Conservation (phyloP, 2,113 vertebrate genomes). For the Dermatemys mawii region DNA sequence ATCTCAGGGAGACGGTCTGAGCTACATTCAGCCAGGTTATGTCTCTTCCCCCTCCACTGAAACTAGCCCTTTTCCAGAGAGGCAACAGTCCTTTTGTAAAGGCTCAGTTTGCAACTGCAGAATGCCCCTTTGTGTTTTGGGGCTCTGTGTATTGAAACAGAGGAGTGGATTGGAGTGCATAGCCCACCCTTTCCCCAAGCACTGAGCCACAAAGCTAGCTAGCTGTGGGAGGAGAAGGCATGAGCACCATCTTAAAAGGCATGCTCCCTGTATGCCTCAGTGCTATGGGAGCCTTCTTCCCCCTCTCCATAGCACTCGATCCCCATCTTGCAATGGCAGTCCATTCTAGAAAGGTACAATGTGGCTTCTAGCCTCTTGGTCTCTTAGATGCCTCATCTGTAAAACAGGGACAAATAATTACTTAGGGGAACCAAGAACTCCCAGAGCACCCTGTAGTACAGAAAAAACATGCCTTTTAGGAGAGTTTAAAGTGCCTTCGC, state of each 20-base stretch:
- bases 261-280: neutral
- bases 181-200: neutral
- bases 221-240: neutral
- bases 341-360: neutral
- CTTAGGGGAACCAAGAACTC: neutral
- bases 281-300: neutral
- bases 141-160: neutral
- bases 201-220: neutral
- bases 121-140: neutral
- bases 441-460: neutral
- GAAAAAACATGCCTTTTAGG: neutral
- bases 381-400: neutral
- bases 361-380: neutral
- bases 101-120: neutral
- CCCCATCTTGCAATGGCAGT: neutral
- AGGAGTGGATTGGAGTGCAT: rapidly evolving
- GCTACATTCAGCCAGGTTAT: neutral
- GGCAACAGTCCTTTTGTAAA: neutral
- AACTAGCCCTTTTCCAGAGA: neutral
- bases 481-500: neutral
- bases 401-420: neutral
- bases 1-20: neutral
- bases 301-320: neutral
- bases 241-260: neutral
- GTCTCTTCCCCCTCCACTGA: neutral